Evolutionary conservation across 2,797 vertebrate species (phyloP).

Genomic region (Myotis vivesi): DNA sequence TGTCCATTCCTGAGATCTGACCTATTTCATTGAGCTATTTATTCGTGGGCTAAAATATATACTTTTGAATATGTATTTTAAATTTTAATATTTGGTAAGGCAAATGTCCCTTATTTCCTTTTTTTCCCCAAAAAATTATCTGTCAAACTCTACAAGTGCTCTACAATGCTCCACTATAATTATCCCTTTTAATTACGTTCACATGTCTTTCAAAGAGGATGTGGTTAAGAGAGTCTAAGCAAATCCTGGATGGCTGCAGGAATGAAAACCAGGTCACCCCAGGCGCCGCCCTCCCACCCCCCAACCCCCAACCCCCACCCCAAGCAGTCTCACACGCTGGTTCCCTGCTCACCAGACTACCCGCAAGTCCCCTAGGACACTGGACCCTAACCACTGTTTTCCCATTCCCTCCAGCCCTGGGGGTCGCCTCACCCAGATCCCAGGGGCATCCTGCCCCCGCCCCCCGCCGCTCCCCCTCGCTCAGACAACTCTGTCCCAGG

Average conservation of each 20-base stretch:
- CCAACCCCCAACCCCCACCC: no score
- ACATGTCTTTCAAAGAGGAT: background rate
- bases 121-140: conserved; percentile 28
- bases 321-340: background rate
- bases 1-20: background rate
- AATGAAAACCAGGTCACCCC: background rate
- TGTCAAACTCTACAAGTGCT: background rate
- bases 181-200: conserved; percentile 7
- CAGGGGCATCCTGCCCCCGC: background rate
- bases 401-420: background rate
- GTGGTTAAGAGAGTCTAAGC: background rate
- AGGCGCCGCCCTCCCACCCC: fast-evolving
- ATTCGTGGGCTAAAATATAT: background rate
- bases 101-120: background rate
- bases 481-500: background rate
- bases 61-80: background rate
- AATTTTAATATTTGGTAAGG: conserved; percentile 7
- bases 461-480: background rate
- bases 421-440: background rate
- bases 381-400: background rate
- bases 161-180: background rate
- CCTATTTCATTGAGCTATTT: background rate
- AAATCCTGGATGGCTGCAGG: background rate
- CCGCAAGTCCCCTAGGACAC: background rate
- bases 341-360: background rate